A percentile compares a stretch with the other conserved stretches of the same genome.
Evolutionary conservation across 2,888 invertebrate genomes (phyloP).

Genomic region (Onchidella celtica): DNA sequence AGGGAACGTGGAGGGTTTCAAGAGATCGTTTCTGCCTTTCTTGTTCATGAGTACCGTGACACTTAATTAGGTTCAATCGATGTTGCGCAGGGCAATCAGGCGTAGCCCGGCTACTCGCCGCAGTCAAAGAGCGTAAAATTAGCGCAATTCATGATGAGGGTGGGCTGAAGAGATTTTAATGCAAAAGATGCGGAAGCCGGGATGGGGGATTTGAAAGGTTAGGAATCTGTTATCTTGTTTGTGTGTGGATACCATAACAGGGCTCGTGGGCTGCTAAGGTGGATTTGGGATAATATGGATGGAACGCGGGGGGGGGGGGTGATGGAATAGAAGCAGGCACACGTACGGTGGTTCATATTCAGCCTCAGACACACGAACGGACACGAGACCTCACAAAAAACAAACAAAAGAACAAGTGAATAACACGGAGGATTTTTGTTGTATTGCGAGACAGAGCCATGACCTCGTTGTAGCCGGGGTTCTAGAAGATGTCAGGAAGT

Average conservation of each 20-base stretch:
- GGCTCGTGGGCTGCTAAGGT: not conserved
- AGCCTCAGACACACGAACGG: too few species aligned
- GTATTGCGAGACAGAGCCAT: too few species aligned
- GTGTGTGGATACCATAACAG: not conserved
- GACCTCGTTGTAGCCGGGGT: too few species aligned
- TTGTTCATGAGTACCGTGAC: not conserved
- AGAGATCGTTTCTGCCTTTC: not conserved
- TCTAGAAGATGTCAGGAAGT: too few species aligned
- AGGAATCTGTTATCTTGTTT: too few species aligned
- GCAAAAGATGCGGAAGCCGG: not conserved
- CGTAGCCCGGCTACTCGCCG: not conserved
- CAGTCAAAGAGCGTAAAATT: constrained; percentile 7
- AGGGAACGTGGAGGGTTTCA: too few species aligned
- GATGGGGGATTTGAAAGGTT: not conserved
- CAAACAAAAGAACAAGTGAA: too few species aligned
- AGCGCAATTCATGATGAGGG: constrained; percentile 13
- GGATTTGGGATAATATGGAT: not conserved
- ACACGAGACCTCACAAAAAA: too few species aligned
- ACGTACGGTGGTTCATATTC: too few species aligned
- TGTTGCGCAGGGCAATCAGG: constrained; percentile 6
- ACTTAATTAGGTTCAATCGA: constrained; percentile 23
- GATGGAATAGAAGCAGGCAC: too few species aligned
- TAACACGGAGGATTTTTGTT: too few species aligned
- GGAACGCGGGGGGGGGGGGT: too few species aligned
- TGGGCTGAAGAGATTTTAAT: not conserved